Evolutionary conservation across 2,888 invertebrate genomes (phyloP), one percentile per base, ranked within the genome.

Genomic region (Morpho helenor): DNA sequence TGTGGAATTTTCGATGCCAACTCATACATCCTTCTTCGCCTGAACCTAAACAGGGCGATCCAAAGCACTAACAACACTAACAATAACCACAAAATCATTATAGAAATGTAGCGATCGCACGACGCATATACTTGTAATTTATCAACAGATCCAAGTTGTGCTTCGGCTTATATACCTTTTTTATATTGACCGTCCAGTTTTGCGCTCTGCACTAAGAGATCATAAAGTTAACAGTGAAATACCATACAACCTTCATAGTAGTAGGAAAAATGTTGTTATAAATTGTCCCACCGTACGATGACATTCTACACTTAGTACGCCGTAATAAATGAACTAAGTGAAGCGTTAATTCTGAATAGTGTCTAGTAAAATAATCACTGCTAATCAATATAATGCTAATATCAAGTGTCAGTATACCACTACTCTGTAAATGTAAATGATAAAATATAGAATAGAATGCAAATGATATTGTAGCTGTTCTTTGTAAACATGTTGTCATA

Each of bases 1-100:
- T 40, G 58, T 2, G 76, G 76, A 50, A 83, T 67, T 4, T 52
- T 64, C 0, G 75, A 65, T 2, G 86, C 84, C 44, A 88, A 59
- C 60, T 74, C 68, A 56, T 81, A 79, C 76, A 87, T 73, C 45
- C 76, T 69, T 62, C 84, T 74, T 57, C 84, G 75, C 45, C 67
- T 72, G 49, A 72, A 79, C 67, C 77, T 73, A 59, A 76, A 84
- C 57, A 70, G 60, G 42, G 68, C 62, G 2, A 64, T 62, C 80
- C 83, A 80, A 53, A 72, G 54, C 61, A 76, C 52, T 8, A 63
- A 23, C 56, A 74, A 62, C 5, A 75, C 16, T n/a, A 82, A 7
- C n/a, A 79, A 56, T 52, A 74, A 61, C 69, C 68, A 79, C 64
- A 75, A 47, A 47, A 83, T 70, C 83, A 86, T 84, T 57, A 50